phyloP scores from a whole-genome alignment of 1,140 invertebrate species.

The Telenomus remus region DNA sequence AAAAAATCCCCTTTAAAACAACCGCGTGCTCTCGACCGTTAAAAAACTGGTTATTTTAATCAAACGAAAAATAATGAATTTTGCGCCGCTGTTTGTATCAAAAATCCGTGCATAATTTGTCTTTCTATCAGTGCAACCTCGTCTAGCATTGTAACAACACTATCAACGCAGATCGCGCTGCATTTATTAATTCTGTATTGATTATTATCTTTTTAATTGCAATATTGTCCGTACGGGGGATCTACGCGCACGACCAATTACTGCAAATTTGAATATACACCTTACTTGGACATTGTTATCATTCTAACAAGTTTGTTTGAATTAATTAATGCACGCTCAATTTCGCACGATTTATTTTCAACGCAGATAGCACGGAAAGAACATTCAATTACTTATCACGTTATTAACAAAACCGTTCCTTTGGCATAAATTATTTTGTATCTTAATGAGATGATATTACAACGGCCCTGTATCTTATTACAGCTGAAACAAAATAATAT shows the following conservation, averaged over 20 bases:
- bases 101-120: too few species aligned
- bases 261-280: conserved; percentile 46
- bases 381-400: conserved; percentile 54
- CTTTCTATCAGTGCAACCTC: neutral
- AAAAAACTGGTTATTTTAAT: too few species aligned
- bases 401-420: conserved; percentile 46
- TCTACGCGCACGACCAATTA: conserved; percentile 42
- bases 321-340: conserved; percentile 54
- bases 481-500: conserved; percentile 33
- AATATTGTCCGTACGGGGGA: conserved; percentile 37
- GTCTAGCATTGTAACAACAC: neutral
- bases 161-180: neutral
- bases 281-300: conserved; percentile 54
- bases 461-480: conserved; percentile 37
- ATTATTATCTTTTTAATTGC: conserved; percentile 54
- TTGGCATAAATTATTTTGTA: conserved; percentile 41
- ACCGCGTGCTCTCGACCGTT: too few species aligned
- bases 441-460: conserved; percentile 54
- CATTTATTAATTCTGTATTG: conserved; percentile 44
- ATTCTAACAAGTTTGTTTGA: conserved; percentile 53
- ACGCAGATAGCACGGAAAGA: conserved; percentile 33
- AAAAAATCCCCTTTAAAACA: too few species aligned
- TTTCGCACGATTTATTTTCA: conserved; percentile 52
- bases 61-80: too few species aligned
- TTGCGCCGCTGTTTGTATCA: too few species aligned